These are phyloP conservation scores for Acestrorhynchus altus DNA, from an alignment of 2,797 vertebrate species.

Conservation along the genomic window DNA sequence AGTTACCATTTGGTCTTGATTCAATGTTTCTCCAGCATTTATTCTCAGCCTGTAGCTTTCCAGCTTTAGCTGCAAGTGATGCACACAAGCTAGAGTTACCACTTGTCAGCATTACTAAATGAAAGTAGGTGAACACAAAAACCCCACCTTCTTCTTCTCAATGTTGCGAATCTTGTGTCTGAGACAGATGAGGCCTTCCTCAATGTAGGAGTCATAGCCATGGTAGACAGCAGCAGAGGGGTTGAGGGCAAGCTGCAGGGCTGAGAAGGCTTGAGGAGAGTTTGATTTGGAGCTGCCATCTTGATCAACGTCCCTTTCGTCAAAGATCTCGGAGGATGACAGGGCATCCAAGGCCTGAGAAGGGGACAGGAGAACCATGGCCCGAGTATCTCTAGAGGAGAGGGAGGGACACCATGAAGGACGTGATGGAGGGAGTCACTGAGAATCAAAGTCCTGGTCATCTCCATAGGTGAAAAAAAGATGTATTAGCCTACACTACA, in stretches of 20 bases:
- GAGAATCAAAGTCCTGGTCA: too few species aligned
- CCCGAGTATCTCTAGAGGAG: constrained; percentile 66
- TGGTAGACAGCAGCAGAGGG: constrained; percentile 76
- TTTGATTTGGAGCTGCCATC: constrained; percentile 44
- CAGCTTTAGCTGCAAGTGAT: constrained; percentile 85
- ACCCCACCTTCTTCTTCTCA: constrained; percentile 95
- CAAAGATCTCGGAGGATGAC: constrained; percentile 65
- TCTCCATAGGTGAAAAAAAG: too few species aligned
- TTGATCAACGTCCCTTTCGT: constrained; percentile 68
- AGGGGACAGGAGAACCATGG: constrained; percentile 89
- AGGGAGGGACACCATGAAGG: neutral
- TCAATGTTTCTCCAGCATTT: constrained; percentile 84
- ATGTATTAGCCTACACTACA: too few species aligned
- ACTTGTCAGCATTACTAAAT: neutral
- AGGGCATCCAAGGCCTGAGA: constrained; percentile 69
- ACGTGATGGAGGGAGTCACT: constrained; percentile 4
- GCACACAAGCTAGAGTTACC: neutral
- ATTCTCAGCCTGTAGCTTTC: constrained; percentile 89
- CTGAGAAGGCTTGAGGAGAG: constrained; percentile 66
- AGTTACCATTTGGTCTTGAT: constrained; percentile 92
- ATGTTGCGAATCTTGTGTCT: constrained; percentile 97
- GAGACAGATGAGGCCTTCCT: constrained; percentile 94
- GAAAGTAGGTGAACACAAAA: too few species aligned
- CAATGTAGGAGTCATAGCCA: constrained; percentile 92
- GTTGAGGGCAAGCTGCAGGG: constrained; percentile 69